Percentiles rank a stretch among this genome's conserved stretches.
Conservation (phyloP, 2,113 vertebrate genomes). For the Scomber colias region DNA sequence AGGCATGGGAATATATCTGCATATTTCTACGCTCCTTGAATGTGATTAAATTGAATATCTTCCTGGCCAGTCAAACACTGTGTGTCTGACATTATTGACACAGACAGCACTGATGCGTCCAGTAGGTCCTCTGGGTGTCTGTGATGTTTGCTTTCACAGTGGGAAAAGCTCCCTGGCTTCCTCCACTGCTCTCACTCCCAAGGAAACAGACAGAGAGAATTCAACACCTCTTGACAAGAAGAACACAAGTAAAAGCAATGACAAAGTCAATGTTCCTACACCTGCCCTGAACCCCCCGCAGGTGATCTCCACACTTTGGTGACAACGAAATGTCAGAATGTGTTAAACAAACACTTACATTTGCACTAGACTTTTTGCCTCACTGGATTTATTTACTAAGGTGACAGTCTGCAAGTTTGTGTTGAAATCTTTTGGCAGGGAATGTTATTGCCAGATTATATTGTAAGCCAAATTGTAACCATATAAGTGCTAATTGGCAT, state of each 20-base stretch:
- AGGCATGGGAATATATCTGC: slow-evolving; percentile 43
- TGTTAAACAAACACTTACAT: slow-evolving; percentile 27
- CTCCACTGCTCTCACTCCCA: slow-evolving; percentile 33
- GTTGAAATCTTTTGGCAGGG: slow-evolving; percentile 5
- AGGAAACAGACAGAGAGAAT: slow-evolving; percentile 21
- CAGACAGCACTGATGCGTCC: slow-evolving; percentile 58
- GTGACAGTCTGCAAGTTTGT: slow-evolving; percentile 12
- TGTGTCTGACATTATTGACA: slow-evolving; percentile 52
- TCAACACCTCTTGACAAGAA: slow-evolving; percentile 72
- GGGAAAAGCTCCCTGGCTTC: slow-evolving; percentile 26
- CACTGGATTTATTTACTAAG: slow-evolving; percentile 7
- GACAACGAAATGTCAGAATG: slow-evolving; percentile 50
- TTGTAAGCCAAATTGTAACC: slow-evolving; percentile 4
- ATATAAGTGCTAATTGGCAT: neutral
- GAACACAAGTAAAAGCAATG: slow-evolving; percentile 50
- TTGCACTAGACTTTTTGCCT: slow-evolving; percentile 13
- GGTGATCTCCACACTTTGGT: slow-evolving; percentile 51
- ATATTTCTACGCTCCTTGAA: slow-evolving; percentile 37
- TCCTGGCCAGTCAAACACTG: slow-evolving; percentile 29
- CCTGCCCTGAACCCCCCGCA: slow-evolving; percentile 61
- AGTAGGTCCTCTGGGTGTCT: slow-evolving; percentile 38
- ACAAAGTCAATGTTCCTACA: slow-evolving; percentile 59
- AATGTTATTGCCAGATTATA: slow-evolving; percentile 19
- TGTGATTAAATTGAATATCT: slow-evolving; percentile 38
- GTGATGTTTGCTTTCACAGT: slow-evolving; percentile 40